phyloP scores from a whole-genome alignment of 2,797 vertebrate genomes.

The Tenualosa thibaudeaui region DNA sequence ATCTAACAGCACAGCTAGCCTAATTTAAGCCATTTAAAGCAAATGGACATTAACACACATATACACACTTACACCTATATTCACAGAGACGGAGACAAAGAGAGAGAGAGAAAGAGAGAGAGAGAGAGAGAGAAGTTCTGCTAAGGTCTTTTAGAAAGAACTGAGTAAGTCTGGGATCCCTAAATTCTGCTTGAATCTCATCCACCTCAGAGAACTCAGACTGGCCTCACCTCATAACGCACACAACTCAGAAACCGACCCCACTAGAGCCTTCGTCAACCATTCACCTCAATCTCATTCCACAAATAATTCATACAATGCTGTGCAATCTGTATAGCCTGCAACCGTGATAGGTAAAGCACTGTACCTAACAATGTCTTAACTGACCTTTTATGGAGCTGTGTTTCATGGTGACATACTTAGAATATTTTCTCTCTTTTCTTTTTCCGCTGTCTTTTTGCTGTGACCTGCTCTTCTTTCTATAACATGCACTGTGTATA shows the following conservation, averaged over 20 bases:
- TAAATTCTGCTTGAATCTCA: too few species aligned
- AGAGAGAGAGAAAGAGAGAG: too few species aligned
- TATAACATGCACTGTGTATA: conserved; percentile 7
- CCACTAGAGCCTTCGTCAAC: background rate
- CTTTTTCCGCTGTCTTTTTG: background rate
- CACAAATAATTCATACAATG: background rate
- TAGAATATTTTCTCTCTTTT: background rate
- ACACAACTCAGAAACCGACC: background rate
- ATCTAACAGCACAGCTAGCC: conserved; percentile 14
- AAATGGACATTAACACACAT: background rate
- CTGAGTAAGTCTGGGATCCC: background rate
- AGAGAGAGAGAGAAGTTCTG: background rate
- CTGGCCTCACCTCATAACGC: background rate
- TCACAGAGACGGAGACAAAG: background rate
- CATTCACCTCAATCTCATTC: background rate
- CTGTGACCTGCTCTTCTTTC: background rate
- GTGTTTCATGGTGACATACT: background rate
- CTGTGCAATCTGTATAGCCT: background rate
- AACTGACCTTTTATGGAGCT: background rate
- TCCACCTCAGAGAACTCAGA: background rate
- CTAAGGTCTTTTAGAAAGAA: too few species aligned
- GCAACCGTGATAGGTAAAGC: background rate
- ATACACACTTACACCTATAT: background rate
- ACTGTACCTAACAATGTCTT: background rate
- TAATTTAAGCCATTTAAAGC: conserved; percentile 2